A percentile compares a stretch with the other conserved stretches of the same genome.
Conservation (phyloP, 1,140 invertebrate genomes). For the Ruditapes philippinarum region DNA sequence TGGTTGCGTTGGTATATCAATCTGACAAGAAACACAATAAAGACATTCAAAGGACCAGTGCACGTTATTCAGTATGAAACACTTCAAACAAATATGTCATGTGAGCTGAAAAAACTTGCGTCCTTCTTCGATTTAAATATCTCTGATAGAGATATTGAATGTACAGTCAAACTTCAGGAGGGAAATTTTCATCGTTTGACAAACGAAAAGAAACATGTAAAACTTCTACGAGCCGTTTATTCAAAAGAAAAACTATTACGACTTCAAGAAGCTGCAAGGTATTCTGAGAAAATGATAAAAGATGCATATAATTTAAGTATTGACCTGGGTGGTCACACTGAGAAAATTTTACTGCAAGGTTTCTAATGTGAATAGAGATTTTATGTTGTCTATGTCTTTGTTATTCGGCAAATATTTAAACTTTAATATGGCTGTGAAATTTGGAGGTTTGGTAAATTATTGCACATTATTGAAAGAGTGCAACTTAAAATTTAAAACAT, state of each 20-base stretch:
- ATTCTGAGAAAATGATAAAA: background rate
- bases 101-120: background rate
- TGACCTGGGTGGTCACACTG: background rate
- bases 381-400: too few relatives aligned
- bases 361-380: too few relatives aligned
- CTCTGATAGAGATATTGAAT: background rate
- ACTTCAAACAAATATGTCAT: background rate
- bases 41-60: slow-evolving; percentile 13
- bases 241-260: background rate
- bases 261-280: background rate
- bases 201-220: background rate
- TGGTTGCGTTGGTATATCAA: background rate
- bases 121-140: background rate
- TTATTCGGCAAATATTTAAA: too few relatives aligned
- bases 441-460: too few relatives aligned
- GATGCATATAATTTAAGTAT: background rate
- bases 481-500: too few relatives aligned
- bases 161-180: slow-evolving; percentile 9
- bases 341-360: too few relatives aligned
- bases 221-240: background rate
- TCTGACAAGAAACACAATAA: background rate
- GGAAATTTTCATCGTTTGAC: slow-evolving; percentile 7
- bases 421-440: too few relatives aligned
- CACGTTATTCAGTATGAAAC: background rate
- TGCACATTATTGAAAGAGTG: too few relatives aligned